Evolutionary conservation across 2,113 vertebrate species (phyloP), one percentile per base, ranked within the genome.

Genomic region (Leucosticte australis): DNA sequence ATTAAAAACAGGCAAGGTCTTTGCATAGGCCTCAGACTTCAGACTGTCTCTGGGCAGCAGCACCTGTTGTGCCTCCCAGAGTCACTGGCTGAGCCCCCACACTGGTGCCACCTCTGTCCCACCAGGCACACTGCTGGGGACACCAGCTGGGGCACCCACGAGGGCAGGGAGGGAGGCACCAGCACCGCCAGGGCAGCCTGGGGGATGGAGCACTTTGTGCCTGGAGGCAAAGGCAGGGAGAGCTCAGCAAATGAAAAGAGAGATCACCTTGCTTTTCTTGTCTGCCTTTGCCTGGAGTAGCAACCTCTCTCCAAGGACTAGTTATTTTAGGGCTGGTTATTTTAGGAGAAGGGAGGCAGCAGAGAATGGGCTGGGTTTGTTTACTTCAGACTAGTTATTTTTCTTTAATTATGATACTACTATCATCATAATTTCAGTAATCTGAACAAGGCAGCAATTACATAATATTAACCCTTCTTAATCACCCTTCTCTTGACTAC

Each of bases 61-160:
- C 33, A 9, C 8, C 14, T 11, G 15, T 7, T 33, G 4, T 6
- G 21, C 23, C 39, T 42, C 13, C 37, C 0, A 0, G 13, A 18
- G 53, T 1, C 59, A 2, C 30, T 0, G 6, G 4, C 69, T 4
- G 2, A 3, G 8, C 9, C 10, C 26, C 39, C 7, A 2, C 11
- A 4, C 12, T 1, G 4, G 4, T 47, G 27, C 6, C 67, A 65
- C 30, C 46, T 69, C 37, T 5, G 3, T 80, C 15, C 62, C 67
- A 44, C 4, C 42, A 18, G 47, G 39, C 35, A 5, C 79, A 2
- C 4, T 1, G 3, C 31, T 2, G 4, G 56, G n/a, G 21, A 24
- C 50, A 13, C 15, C 22, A 3, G 37, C 18, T 2, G 4, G 16
- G 37, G 4, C 55, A 31, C 17, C n/a, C 28, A 5, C 24, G 1